These are phyloP conservation scores for Caenorhabditis virilis DNA, from an alignment of 2,888 invertebrate species.

Conservation along the genomic window DNA sequence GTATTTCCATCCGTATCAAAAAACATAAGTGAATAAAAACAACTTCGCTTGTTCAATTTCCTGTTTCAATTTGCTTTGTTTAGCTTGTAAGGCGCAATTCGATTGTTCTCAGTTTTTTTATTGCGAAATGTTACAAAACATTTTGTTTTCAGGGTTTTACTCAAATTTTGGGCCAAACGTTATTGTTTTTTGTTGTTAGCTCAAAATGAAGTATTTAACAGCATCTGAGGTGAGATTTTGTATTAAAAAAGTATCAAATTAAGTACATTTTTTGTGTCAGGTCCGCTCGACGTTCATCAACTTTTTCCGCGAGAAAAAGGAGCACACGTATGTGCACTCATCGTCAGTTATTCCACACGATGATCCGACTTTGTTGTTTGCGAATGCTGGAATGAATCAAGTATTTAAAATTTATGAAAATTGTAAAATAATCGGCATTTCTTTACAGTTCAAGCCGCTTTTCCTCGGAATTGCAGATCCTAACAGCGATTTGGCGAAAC, in stretches of 20 bases:
- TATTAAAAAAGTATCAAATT: neutral
- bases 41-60: neutral
- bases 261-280: slow-evolving; percentile 12
- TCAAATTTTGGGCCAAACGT: neutral
- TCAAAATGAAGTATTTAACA: slow-evolving; percentile 33
- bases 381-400: slow-evolving; percentile 99
- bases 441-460: slow-evolving; percentile 86
- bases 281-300: slow-evolving; percentile 64
- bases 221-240: slow-evolving; percentile 43
- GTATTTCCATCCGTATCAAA: no score
- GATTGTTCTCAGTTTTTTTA: neutral
- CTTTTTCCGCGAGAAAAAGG: slow-evolving; percentile 70
- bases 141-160: neutral
- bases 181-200: neutral
- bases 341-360: slow-evolving; percentile 95
- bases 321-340: slow-evolving; percentile 92
- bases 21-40: no score
- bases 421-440: neutral
- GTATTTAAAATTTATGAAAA: slow-evolving; percentile 68
- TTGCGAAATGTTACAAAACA: slow-evolving; percentile 1
- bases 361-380: slow-evolving; percentile 94
- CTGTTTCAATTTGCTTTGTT: neutral
- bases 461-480: slow-evolving; percentile 95
- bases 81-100: neutral
- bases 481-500: slow-evolving; percentile 90